Base-by-base conservation (phyloP, 2,888 invertebrate species). In the Andrena marginata region DNA sequence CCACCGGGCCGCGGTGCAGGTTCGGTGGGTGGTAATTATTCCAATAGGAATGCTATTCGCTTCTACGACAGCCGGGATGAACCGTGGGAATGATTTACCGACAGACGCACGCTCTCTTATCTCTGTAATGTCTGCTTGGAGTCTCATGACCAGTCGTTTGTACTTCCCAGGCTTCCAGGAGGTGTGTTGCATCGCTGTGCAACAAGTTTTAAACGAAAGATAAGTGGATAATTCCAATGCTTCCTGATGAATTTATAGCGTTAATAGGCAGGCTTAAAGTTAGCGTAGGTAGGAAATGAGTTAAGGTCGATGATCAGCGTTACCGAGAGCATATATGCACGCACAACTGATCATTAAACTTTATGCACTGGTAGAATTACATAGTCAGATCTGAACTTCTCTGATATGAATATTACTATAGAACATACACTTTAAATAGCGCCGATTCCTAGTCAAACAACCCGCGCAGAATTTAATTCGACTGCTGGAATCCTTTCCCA, bases 191-290 rank as follows among this genome's bases (percentile, higher is more conserved):
- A n/a, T 13, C 3, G 6, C n/a, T n/a, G 60, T 29, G 10, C 26
- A 13, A 16, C 23, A 29, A 63, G 26, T 54, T 48, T 63, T 49
- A 33, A 33, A 31, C 16, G 33, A 1, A 48, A 62, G 31, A 35
- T 65, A 35, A 48, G 48, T 8, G 65, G 70, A 54, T 65, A 65
- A 77, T 80, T 70, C 10, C 26, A 42, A 2, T 13, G 16, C 16
- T 62, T 48, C 33, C 26, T 2, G 48, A 48, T 54, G 23, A 73
- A 74, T 77, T 73, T 31, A 29, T 60, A 26, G 29, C 26, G 20
- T 3, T 31, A 42, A 63, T 26, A 13, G n/a, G 35, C 13, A 7
- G 23, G 51, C 23, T 23, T 33, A 5, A 26, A 35, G 20, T 29
- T 7, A 13, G 3, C 20, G 31, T n/a, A 67, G 59, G 23, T n/a